Evolutionary conservation across 2,113 vertebrate genomes (phyloP), one percentile per base, ranked within the genome.

Genomic region (Pterophyllum scalare): DNA sequence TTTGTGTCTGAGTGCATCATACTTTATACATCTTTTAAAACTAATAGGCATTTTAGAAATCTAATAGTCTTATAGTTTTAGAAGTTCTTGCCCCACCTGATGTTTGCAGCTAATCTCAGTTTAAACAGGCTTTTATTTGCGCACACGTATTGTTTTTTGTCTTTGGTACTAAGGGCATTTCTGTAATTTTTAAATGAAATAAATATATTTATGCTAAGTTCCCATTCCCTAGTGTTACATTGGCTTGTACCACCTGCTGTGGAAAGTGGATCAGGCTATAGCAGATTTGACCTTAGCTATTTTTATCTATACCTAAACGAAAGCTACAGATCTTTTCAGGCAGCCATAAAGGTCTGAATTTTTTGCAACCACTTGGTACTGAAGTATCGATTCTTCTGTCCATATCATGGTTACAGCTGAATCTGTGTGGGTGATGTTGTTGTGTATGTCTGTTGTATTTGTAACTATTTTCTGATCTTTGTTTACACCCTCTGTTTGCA

Each of bases 401-500:
- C 22, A 26, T 46, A 46, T 70, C 20, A 17, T 72, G 0, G 43
- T 72, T 72, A 72, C 43, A 72, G 65, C 65, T 52, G 65, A 72
- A 52, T 72, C 46, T n/a, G 17, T 72, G 65, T 52, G 26, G 26
- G 11, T 52, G 65, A 31, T 52, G 4, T 49, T 72, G 65, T 52
- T 72, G 3, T 3, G 0, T 31, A 0, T 59, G 13, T 77, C 38
- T 60, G 57, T 59, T 20, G 24, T 57, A 3, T 31, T 33, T 22
- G 24, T 9, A 14, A 59, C 46, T 0, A 8, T 56, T 38, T 52
- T 70, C 19, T 60, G 24, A 59, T n/a, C 17, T 33, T 33, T 33
- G 33, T 33, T 61, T 65, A 26, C 8, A 26, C 8, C 1, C n/a
- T 81, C 13, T 64, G 43, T 52, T 79, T 76, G 24, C 82, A 96